Base-by-base conservation (phyloP, 1,140 invertebrate species). In the Papilio polytes region DNA sequence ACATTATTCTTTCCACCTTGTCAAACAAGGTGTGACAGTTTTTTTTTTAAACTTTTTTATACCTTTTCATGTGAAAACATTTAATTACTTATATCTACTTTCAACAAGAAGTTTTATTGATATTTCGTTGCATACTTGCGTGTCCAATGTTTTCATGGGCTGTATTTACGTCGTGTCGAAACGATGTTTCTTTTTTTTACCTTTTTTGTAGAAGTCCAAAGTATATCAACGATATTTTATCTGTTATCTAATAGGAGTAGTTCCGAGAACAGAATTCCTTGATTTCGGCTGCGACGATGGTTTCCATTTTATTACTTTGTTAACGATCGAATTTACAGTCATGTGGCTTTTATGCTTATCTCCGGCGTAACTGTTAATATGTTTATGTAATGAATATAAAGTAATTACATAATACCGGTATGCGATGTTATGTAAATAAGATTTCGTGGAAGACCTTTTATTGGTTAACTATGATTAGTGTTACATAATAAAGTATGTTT, bases 221-320 rank as follows among this genome's bases (percentile, higher is more conserved):
- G 63, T 66, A 89, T 87, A 88, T 88, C 83, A 87, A 88, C 83
- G 83, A 86, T 84, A 83, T 83, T 85, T 86, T 87, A 91, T 91
- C 87, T 90, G 85, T 90, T 91, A 90, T 91, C 88, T 90, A 87
- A 88, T 88, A 90, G 86, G 82, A 86, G 85, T 86, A 86, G 80
- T 91, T 90, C 90, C 80, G 44, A 87, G 89, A 90, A 91, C 83
- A 85, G 83, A 88, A 85, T 85, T 89, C 85, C 86, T 85, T 85
- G 88, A 85, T 87, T 87, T 84, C 78, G 86, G 80, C 81, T 81
- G 77, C 82, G 85, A 88, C 80, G 85, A 82, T 66, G 82, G 84
- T 87, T 85, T 83, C 86, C 85, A 83, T 56, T 91, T 87, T 90
- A 88, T 89, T 86, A 78, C 85, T 84, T 51, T 86, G 80, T 91